Evolutionary conservation across 2,113 vertebrate genomes (phyloP).

Genomic region (Miniopterus natalensis): DNA sequence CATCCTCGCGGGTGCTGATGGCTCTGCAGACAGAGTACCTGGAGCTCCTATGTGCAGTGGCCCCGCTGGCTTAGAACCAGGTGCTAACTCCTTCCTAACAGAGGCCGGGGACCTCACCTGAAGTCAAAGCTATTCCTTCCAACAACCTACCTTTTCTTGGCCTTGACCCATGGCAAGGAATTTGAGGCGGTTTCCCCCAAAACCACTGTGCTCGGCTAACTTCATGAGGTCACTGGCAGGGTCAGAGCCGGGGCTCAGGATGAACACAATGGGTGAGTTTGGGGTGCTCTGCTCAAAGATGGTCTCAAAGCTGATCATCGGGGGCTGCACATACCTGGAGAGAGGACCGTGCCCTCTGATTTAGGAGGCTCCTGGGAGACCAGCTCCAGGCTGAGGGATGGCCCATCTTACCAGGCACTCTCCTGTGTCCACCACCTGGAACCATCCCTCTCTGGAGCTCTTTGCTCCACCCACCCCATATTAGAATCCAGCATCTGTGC

Average conservation of each 20-base stretch:
- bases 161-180: constrained; percentile 99
- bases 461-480: no score
- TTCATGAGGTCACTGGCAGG: constrained; percentile 96
- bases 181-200: constrained; percentile 93
- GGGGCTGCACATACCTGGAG: constrained; percentile 96
- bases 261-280: constrained; percentile 95
- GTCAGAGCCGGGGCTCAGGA: constrained; percentile 97
- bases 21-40: no score
- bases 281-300: constrained; percentile 95
- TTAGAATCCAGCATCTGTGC: not conserved
- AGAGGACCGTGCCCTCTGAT: fast-evolving
- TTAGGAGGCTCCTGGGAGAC: not conserved
- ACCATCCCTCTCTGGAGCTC: fast-evolving
- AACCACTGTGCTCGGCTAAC: constrained; percentile 92
- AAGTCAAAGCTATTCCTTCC: fast-evolving
- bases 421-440: fast-evolving
- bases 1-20: no score
- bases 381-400: no score
- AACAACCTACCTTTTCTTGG: constrained; percentile 93
- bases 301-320: constrained; percentile 95
- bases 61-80: fast-evolving
- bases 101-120: not conserved
- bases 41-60: not conserved
- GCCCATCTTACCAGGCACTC: fast-evolving
- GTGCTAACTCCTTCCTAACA: fast-evolving